Percentiles rank a stretch among this genome's conserved stretches.
Conservation (phyloP, 2,113 vertebrate genomes). For the Anguilla rostrata region DNA sequence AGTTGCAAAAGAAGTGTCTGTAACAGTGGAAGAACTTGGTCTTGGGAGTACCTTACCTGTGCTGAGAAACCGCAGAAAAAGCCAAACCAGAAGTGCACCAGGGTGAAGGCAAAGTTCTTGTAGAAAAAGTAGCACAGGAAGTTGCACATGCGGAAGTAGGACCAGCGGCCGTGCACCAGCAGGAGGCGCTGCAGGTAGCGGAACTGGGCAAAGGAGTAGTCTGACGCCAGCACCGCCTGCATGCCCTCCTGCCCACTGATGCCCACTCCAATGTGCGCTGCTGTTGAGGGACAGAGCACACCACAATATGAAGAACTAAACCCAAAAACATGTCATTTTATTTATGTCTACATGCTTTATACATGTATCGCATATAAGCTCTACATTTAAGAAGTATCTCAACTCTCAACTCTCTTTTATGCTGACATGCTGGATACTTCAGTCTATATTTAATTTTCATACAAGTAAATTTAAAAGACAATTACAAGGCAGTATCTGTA, state of each 20-base stretch:
- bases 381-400: background rate
- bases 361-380: background rate
- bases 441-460: background rate
- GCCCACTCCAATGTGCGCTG: constrained; percentile 74
- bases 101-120: constrained; percentile 79
- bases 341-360: background rate
- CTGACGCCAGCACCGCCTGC: constrained; percentile 76
- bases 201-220: constrained; percentile 80
- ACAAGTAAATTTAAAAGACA: background rate
- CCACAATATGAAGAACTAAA: background rate
- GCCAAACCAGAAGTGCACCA: constrained; percentile 81
- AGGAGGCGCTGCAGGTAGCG: constrained; percentile 75
- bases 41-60: constrained; percentile 59
- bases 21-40: background rate
- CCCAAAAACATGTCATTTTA: background rate
- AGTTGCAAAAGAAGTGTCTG: background rate
- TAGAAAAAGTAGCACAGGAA: constrained; percentile 85
- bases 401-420: background rate
- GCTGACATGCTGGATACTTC: background rate
- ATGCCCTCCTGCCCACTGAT: constrained; percentile 79
- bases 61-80: constrained; percentile 83
- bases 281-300: constrained; percentile 52
- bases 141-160: constrained; percentile 78
- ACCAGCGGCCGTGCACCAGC: constrained; percentile 77
- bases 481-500: background rate